Conservation (phyloP, 2,113 vertebrate genomes). For the Triplophysa rosa region DNA sequence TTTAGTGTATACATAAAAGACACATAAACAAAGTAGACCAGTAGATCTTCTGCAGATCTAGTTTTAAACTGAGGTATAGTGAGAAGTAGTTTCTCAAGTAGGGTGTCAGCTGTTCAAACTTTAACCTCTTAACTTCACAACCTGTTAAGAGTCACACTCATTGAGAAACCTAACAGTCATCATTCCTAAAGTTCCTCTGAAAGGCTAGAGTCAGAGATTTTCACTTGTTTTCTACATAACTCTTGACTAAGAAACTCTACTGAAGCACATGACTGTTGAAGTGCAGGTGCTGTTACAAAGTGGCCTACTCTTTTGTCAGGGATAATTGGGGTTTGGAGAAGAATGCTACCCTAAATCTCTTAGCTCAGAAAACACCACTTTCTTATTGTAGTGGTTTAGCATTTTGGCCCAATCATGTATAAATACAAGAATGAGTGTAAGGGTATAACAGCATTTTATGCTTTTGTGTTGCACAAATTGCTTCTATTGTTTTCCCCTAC, state of each 20-base stretch:
- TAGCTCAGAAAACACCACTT: background rate
- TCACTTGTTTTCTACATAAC: background rate
- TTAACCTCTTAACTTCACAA: constrained; percentile 70
- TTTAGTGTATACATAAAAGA: no score
- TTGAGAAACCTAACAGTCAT: constrained; percentile 44
- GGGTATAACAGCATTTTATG: background rate
- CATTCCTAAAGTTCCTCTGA: background rate
- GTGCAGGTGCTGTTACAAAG: background rate
- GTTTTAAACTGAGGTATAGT: background rate
- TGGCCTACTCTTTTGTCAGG: background rate
- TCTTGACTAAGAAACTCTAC: background rate
- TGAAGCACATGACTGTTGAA: constrained; percentile 5
- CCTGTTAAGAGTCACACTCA: constrained; percentile 62
- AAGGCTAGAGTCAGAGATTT: background rate
- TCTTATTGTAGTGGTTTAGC: background rate
- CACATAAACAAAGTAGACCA: no score
- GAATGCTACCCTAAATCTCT: background rate
- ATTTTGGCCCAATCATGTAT: background rate
- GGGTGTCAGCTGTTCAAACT: constrained; percentile 73
- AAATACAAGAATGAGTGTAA: background rate
- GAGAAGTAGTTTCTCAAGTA: background rate
- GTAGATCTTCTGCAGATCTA: background rate
- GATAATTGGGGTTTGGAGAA: background rate
- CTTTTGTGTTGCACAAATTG: background rate
- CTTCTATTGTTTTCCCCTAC: no score